Evolutionary conservation across 2,888 invertebrate genomes (phyloP).

Genomic region (Lissocephala sabroskyi): DNA sequence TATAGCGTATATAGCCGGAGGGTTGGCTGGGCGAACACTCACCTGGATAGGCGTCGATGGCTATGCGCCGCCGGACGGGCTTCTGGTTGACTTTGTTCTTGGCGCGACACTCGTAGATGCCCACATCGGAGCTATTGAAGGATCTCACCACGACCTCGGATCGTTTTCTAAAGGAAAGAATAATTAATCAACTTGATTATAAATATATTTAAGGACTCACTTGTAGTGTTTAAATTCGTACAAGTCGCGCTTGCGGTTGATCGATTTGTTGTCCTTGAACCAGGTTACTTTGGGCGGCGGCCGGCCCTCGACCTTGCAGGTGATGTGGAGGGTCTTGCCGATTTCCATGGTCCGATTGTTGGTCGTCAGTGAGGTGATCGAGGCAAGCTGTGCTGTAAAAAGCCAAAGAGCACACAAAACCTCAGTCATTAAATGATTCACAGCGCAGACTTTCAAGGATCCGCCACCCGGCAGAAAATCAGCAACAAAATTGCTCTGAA

Average conservation of each 20-base stretch:
- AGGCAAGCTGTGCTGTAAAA: slow-evolving; percentile 73
- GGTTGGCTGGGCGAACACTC: slow-evolving; percentile 32
- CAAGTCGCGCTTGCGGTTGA: slow-evolving; percentile 71
- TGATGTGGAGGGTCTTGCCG: slow-evolving; percentile 78
- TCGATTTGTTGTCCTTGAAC: slow-evolving; percentile 82
- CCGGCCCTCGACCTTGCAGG: slow-evolving; percentile 83
- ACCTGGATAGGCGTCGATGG: slow-evolving; percentile 71
- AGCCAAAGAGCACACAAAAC: not conserved
- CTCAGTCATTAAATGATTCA: not conserved
- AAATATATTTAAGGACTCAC: slow-evolving; percentile 49
- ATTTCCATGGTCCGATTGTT: slow-evolving; percentile 67
- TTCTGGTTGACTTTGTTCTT: slow-evolving; percentile 73
- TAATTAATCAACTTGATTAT: not conserved
- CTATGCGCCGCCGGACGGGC: slow-evolving; percentile 68
- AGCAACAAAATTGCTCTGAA: too few species aligned
- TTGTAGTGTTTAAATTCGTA: slow-evolving; percentile 72
- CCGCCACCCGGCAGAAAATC: too few species aligned
- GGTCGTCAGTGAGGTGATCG: slow-evolving; percentile 69
- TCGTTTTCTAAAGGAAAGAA: too few species aligned
- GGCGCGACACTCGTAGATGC: slow-evolving; percentile 87
- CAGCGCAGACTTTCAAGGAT: too few species aligned
- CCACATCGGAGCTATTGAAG: slow-evolving; percentile 82
- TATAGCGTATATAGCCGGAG: not conserved
- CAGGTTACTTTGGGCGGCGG: slow-evolving; percentile 88
- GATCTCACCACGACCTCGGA: slow-evolving; percentile 87